Percentiles rank a stretch among this genome's conserved stretches.
Conservation (phyloP, 2,113 vertebrate genomes). For the Pan troglodytes region NHGRI_mPanTro3-v2.1_pri NC_072404.2:157467501-157468000, state of each 20-base stretch:
- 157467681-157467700: background rate
- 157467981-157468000: background rate
- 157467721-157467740: background rate
- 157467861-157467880: background rate
- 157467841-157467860: background rate
- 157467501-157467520: background rate
- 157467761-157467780: background rate
- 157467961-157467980: no score
- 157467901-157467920: no score
- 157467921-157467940: background rate
- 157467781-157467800: background rate
- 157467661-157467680: background rate
- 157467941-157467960: background rate
- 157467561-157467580: background rate
- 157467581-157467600: background rate
- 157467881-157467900: background rate
- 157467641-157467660: background rate
- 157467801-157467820: background rate
- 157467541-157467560: background rate
- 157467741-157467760: background rate
- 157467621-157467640: background rate
- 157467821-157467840: background rate
- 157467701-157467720: background rate
- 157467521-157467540: background rate
- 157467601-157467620: background rate